Evolutionary conservation across 2,797 vertebrate genomes (phyloP), one percentile per base, ranked within the genome.

Genomic region (Sebastes itinus): DNA sequence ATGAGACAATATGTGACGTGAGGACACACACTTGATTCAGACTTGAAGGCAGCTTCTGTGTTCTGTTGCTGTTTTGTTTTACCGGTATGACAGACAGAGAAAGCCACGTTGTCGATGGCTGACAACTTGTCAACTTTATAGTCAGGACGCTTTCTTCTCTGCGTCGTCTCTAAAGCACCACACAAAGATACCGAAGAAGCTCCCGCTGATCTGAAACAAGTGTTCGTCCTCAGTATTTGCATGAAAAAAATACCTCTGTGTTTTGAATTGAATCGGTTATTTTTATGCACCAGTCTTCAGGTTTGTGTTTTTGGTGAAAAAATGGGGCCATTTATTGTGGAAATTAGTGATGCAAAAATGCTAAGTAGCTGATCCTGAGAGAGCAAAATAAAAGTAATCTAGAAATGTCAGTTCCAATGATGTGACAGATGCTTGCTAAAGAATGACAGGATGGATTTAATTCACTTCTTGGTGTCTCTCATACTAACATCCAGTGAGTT

Each of bases 91-190:
- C 78, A 78, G 52, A 81, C 69, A 80, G 62, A 82, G 63, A 81
- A 77, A 78, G 73, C 27, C 13, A 65, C 56, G 61, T 54, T 69
- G 82, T 64, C 10, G 33, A 69, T 28, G 25, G 75, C 28, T 87
- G 88, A 87, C 79, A 90, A 68, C 73, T 79, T 75, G 59, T 90
- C 79, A 82, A 64, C 64, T 84, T 77, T 69, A 60, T 60, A 82
- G 78, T 77, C 64, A 32, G 59, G 32, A 85, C 49, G 62, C 56
- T 77, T 87, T 69, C 54, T 69, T 72, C 30, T 78, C 62, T 46
- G 14, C 18, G 5, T 75, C n/a, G 79, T 38, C 66, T 83, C 67
- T 72, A 67, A 83, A 82, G 72, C 20, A 5, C 30, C 42, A 20
- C 62, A 83, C 46, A 77, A 77, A 77, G 16, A 60, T 54, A 64